phyloP scores from a whole-genome alignment of 2,888 invertebrate genomes.

The Melanchra persicariae region DNA sequence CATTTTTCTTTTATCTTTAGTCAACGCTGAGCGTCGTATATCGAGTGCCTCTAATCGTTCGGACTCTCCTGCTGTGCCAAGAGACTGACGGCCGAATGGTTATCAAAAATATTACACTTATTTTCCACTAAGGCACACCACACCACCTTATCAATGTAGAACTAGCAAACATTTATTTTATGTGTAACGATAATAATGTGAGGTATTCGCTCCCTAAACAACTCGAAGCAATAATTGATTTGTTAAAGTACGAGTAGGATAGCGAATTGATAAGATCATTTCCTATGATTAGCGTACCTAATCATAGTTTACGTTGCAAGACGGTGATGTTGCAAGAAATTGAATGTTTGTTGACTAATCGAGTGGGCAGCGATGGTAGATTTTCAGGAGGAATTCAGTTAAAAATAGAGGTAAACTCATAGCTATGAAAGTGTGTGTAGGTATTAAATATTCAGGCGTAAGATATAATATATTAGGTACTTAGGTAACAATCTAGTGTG shows the following conservation, averaged over 20 bases:
- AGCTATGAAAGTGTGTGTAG: not conserved
- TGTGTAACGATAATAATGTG: constrained; percentile 48
- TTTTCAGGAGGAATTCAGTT: not conserved
- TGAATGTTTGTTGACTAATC: constrained; percentile 33
- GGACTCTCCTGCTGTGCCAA: constrained; percentile 2
- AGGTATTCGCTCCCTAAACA: constrained; percentile 42
- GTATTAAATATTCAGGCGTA: not conserved
- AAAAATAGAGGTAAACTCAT: not conserved
- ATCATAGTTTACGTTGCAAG: constrained; percentile 45
- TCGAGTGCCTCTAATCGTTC: too few relatives aligned
- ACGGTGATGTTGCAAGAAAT: constrained; percentile 38
- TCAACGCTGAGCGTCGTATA: constrained; percentile 50
- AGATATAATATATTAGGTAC: too few relatives aligned
- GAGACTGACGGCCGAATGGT: constrained; percentile 14
- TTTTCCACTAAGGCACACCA: constrained; percentile 47
- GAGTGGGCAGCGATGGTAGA: not conserved
- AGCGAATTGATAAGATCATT: constrained; percentile 48
- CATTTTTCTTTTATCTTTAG: constrained; percentile 64
- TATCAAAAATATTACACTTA: constrained; percentile 34
- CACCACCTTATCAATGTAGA: constrained; percentile 49
- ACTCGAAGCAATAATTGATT: constrained; percentile 44
- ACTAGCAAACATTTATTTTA: constrained; percentile 64
- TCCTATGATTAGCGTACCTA: constrained; percentile 52
- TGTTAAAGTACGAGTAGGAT: constrained; percentile 32
- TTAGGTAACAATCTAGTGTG: too few relatives aligned